These are phyloP conservation scores for Amphiprion ocellaris DNA, from an alignment of 2,113 vertebrate species.

Conservation along the genomic window DNA sequence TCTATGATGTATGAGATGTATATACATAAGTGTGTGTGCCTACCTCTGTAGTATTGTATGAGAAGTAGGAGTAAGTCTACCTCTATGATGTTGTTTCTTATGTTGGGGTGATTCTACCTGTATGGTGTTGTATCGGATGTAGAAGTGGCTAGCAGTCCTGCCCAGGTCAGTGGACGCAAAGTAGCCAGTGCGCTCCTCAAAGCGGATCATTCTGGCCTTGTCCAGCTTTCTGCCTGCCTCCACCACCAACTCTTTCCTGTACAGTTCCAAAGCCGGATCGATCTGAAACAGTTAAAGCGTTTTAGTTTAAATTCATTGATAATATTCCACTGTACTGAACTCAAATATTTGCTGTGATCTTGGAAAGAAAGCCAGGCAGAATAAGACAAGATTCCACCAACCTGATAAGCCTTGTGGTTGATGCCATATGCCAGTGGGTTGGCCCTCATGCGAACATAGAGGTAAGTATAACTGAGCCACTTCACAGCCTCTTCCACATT, in stretches of 20 bases:
- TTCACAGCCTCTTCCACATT: conserved; percentile 98
- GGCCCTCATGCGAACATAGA: conserved; percentile 98
- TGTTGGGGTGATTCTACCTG: conserved; percentile 92
- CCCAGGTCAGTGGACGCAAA: conserved; percentile 97
- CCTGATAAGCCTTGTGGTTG: conserved; percentile 96
- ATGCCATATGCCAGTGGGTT: conserved; percentile 98
- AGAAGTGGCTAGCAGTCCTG: conserved; percentile 97
- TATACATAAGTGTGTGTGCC: no score
- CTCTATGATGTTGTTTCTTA: conserved; percentile 91
- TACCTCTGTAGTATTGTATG: no score
- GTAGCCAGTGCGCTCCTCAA: conserved; percentile 96
- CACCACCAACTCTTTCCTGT: conserved; percentile 92
- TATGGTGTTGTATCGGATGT: conserved; percentile 98
- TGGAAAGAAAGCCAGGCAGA: neutral
- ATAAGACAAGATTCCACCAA: conserved; percentile 55
- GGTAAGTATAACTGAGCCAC: conserved; percentile 99
- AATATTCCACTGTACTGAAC: no score
- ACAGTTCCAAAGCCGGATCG: conserved; percentile 92
- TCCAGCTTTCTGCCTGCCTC: conserved; percentile 94
- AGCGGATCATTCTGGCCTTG: conserved; percentile 97
- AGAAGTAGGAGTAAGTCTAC: neutral
- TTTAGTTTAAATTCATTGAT: neutral
- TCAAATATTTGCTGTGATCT: neutral
- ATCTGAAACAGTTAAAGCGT: conserved; percentile 80
- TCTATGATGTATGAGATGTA: no score